Conservation (phyloP, 2,113 vertebrate genomes). For the Seriola dumerili region DNA sequence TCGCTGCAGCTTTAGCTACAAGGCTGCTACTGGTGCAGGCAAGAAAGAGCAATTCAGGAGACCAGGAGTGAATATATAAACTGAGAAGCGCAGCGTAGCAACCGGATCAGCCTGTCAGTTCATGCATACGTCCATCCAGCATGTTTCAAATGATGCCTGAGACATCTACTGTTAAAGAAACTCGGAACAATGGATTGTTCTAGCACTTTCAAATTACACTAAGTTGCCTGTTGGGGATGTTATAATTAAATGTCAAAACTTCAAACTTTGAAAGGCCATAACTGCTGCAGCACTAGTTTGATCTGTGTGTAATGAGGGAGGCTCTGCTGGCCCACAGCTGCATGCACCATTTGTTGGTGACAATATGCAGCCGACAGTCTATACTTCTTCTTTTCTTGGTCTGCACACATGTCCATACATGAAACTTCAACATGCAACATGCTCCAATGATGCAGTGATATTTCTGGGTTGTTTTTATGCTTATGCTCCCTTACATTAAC, state of each 20-base stretch:
- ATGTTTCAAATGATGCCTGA: neutral
- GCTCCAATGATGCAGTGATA: too few relatives aligned
- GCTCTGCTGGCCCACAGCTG: conserved; percentile 10
- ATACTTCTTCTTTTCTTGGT: too few relatives aligned
- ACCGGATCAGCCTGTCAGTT: neutral
- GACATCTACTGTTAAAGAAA: neutral
- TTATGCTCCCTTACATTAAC: too few relatives aligned
- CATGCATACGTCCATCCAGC: neutral
- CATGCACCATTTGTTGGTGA: conserved; percentile 17
- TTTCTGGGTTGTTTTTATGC: too few relatives aligned
- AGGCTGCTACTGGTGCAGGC: conserved; percentile 1
- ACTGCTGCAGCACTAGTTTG: conserved; percentile 42
- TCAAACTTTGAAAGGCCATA: conserved; percentile 52
- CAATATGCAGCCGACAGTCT: too few relatives aligned
- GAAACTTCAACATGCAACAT: too few relatives aligned
- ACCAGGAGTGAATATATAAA: conserved; percentile 15
- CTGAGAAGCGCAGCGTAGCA: neutral
- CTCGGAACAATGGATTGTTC: neutral
- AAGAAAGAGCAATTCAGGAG: conserved; percentile 15
- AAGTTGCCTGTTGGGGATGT: conserved; percentile 40
- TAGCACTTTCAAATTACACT: conserved; percentile 27
- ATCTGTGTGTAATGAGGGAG: conserved; percentile 44
- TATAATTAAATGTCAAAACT: conserved; percentile 56
- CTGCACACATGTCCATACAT: too few relatives aligned
- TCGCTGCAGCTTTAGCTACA: conserved; percentile 11